Evolutionary conservation across 2,888 invertebrate genomes (phyloP).

Genomic region (Lapara coniferarum): DNA sequence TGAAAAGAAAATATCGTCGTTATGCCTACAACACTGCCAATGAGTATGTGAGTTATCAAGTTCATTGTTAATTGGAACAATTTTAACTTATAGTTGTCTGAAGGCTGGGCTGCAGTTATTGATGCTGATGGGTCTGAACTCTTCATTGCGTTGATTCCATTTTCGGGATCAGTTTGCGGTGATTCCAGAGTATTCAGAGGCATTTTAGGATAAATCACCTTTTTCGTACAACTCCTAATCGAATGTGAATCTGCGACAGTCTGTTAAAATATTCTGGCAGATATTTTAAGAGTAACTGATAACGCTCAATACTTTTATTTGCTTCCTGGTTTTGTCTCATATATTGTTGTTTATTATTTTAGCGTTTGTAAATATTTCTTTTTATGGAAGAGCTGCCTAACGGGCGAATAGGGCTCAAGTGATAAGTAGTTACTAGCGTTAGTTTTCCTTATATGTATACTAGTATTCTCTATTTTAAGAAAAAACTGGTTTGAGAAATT

Average conservation of each 20-base stretch:
- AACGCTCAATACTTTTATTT: neutral
- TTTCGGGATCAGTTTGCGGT: constrained; percentile 25
- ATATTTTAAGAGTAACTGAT: constrained; percentile 9
- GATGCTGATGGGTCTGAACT: constrained; percentile 28
- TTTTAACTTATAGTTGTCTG: constrained; percentile 44
- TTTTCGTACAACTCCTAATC: neutral
- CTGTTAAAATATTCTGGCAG: neutral
- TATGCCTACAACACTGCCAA: constrained; percentile 55
- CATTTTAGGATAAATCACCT: constrained; percentile 31
- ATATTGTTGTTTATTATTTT: neutral
- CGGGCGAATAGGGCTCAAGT: no score
- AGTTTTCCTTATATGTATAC: no score
- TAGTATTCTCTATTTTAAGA: no score
- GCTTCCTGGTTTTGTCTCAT: neutral
- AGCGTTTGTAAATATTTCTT: neutral
- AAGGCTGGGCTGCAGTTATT: constrained; percentile 25
- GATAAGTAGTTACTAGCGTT: no score
- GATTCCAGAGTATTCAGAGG: constrained; percentile 34
- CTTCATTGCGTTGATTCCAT: constrained; percentile 25
- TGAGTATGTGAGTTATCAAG: constrained; percentile 55
- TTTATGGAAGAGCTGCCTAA: no score
- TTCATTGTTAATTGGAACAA: constrained; percentile 54
- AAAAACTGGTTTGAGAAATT: no score
- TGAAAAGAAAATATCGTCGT: constrained; percentile 51
- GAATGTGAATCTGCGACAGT: neutral